phyloP scores from a whole-genome alignment of 2,113 vertebrate genomes.

The Gobiocypris rarus region DNA sequence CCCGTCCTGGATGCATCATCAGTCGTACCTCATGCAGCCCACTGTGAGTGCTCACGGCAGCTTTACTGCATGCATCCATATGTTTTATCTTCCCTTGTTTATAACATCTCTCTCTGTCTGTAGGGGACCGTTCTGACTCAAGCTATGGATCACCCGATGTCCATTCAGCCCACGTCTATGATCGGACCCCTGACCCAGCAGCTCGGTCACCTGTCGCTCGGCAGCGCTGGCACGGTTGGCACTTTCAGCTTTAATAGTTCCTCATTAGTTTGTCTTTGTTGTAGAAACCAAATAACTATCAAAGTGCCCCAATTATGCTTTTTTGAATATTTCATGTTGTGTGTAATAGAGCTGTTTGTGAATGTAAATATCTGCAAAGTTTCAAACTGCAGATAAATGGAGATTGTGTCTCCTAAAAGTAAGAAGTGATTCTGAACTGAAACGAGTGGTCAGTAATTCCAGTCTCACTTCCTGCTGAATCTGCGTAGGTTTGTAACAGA shows the following conservation, averaged over 20 bases:
- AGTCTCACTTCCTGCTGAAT: too few relatives aligned
- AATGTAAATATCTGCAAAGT: too few relatives aligned
- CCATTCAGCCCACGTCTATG: constrained; percentile 90
- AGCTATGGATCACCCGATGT: constrained; percentile 87
- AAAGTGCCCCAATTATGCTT: too few relatives aligned
- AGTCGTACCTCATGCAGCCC: constrained; percentile 91
- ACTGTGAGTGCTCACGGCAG: constrained; percentile 82
- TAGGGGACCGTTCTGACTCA: constrained; percentile 87
- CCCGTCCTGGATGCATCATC: constrained; percentile 90
- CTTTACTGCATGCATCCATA: not conserved
- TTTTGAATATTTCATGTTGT: too few relatives aligned
- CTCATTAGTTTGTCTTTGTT: not conserved
- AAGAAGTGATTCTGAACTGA: too few relatives aligned
- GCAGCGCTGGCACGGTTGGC: constrained; percentile 83
- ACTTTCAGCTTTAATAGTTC: not conserved
- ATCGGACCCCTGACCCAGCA: constrained; percentile 90
- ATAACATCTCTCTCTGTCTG: constrained; percentile 19
- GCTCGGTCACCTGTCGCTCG: constrained; percentile 87
- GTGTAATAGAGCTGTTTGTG: too few relatives aligned
- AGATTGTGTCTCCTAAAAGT: too few relatives aligned
- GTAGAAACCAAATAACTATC: not conserved
- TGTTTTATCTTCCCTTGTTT: not conserved
- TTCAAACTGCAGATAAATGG: too few relatives aligned
- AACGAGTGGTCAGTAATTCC: too few relatives aligned
- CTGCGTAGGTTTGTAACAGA: too few relatives aligned